Base-by-base conservation (phyloP, 2,888 invertebrate species). In the Syritta pipiens region DNA sequence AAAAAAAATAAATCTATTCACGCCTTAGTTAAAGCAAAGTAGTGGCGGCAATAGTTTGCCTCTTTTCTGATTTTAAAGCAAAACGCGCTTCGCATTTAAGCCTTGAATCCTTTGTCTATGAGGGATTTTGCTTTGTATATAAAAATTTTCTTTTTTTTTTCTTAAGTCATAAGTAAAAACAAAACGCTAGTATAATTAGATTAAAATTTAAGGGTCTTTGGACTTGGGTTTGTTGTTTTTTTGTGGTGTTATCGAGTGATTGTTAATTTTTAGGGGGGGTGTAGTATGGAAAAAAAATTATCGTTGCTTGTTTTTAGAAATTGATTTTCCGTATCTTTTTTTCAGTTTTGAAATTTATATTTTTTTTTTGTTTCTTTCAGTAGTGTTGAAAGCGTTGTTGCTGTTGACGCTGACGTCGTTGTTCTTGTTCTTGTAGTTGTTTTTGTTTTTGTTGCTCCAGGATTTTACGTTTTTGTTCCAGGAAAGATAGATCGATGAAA, bases 401-500 rank as follows among this genome's bases (percentile, higher is more conserved):
- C 81, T 85, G 84, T 84, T 85, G 85, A 76, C 85, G 86, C 74
- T 86, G 86, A 83, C 85, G 85, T 74, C 84, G 86, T 85, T 87
- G 85, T 82, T 86, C 86, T 82, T 88, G 86, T 84, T 87, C 86
- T 85, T 86, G 85, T 84, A 84, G 87, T 83, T 87, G 86, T 85
- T 86, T 86, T 84, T 86, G 86, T 89, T 90, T 90, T 89, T 91
- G 91, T 88, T 91, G 91, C 88, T 91, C 91, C 89, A 91, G 90
- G 85, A 91, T 90, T 90, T 90, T 90, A 88, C 90, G 90, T 91
- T 92, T 92, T 90, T 92, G 92, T 93, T 93, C 92, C 90, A 94
- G 92, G 92, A 94, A 93, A 92, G 94, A 93, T 88, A 94, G 92
- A 92, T 94, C 93, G 92, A 94, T 93, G 92, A 94, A 94, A 92